Evolutionary conservation across 2,797 vertebrate genomes (phyloP).

Genomic region (Onychomys arenicola): DNA sequence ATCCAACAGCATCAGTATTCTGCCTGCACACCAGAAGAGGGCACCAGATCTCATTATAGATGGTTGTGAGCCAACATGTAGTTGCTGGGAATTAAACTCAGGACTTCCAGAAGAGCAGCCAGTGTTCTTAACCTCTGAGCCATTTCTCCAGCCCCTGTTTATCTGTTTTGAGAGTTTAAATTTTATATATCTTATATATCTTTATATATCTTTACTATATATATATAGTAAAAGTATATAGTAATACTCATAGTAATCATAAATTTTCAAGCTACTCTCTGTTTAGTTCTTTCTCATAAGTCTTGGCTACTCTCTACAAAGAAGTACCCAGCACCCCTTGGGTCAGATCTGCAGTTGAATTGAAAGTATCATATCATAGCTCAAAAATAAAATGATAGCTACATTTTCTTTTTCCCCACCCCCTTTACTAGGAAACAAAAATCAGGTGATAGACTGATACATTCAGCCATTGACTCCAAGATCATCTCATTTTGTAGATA

Average conservation of each 20-base stretch:
- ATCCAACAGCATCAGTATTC: too few species aligned
- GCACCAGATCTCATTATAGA: too few species aligned
- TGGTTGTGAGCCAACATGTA: too few species aligned
- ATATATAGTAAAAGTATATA: too few species aligned
- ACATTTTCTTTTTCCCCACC: neutral
- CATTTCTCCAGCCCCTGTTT: neutral
- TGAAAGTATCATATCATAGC: neutral
- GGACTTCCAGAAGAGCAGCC: too few species aligned
- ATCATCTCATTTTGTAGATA: neutral
- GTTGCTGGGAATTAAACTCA: too few species aligned
- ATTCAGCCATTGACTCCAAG: neutral
- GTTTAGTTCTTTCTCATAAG: neutral
- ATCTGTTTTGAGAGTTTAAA: neutral
- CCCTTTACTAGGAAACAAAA: constrained; percentile 25
- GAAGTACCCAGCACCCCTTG: neutral
- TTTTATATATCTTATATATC: neutral
- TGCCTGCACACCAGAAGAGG: too few species aligned
- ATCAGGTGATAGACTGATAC: neutral
- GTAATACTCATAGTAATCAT: neutral
- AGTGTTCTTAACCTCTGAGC: too few species aligned
- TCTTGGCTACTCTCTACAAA: neutral
- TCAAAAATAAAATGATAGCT: neutral
- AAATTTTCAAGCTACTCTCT: neutral
- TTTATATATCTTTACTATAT: neutral
- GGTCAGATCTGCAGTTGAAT: neutral